A percentile compares a stretch with the other conserved stretches of the same genome.
These are phyloP conservation scores for Macrotus californicus DNA, from an alignment of 2,113 vertebrate species.

Conservation along the genomic window DNA sequence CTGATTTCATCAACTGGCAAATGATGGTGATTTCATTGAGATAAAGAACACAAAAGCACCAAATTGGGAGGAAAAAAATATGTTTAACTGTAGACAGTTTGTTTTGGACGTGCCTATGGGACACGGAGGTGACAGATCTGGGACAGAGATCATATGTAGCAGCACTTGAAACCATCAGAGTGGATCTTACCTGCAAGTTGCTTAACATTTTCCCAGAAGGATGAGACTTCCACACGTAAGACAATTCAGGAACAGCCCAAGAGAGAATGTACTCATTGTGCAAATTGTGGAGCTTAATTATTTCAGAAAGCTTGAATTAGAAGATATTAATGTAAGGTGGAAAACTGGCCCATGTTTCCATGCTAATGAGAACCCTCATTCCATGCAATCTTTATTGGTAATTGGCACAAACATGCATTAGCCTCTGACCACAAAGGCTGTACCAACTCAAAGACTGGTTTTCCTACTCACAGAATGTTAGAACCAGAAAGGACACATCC, in stretches of 20 bases:
- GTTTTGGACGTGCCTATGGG: neutral
- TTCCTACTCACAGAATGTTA: neutral
- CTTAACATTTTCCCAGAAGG: neutral
- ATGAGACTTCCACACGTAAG: neutral
- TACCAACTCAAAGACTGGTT: neutral
- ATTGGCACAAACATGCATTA: constrained; percentile 2
- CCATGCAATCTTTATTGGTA: constrained; percentile 45
- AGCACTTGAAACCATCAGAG: neutral
- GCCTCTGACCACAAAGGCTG: constrained; percentile 16
- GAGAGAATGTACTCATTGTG: neutral
- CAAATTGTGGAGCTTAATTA: neutral
- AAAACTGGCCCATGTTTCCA: constrained; percentile 9
- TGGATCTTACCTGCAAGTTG: neutral
- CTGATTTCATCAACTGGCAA: neutral
- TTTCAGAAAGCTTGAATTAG: constrained; percentile 41
- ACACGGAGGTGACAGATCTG: neutral
- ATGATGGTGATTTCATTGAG: neutral
- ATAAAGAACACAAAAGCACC: neutral
- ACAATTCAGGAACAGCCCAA: neutral
- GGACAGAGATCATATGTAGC: neutral
- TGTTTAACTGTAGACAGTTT: neutral
- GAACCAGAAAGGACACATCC: neutral
- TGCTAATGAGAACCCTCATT: no score
- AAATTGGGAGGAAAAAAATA: neutral
- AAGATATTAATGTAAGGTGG: constrained; percentile 25